Conservation (phyloP, 2,888 invertebrate genomes). For the Branchinecta sandiegonensis region DNA sequence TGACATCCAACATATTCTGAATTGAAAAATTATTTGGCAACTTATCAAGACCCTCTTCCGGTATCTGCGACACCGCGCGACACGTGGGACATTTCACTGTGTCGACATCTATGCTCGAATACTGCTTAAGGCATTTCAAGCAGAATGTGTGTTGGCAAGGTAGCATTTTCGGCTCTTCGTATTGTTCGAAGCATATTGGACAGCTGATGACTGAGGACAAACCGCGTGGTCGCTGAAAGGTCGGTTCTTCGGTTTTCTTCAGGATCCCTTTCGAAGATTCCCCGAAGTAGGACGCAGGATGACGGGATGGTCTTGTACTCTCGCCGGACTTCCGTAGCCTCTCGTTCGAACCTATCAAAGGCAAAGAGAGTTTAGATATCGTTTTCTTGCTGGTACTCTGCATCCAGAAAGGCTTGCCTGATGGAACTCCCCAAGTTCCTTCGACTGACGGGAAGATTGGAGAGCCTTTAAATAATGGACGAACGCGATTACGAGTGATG, state of each 20-base stretch:
- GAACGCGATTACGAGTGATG: too few relatives aligned
- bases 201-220: neutral
- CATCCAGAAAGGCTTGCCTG: too few relatives aligned
- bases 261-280: neutral
- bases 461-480: too few relatives aligned
- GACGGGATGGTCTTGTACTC: too few relatives aligned
- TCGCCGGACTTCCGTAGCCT: too few relatives aligned
- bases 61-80: neutral
- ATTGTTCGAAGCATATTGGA: constrained; percentile 2
- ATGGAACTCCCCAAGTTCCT: too few relatives aligned
- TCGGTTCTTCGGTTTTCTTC: neutral
- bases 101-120: neutral
- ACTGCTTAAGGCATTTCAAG: constrained; percentile 41
- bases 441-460: too few relatives aligned
- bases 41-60: neutral
- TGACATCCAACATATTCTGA: neutral
- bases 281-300: too few relatives aligned
- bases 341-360: too few relatives aligned
- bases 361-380: too few relatives aligned
- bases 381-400: too few relatives aligned
- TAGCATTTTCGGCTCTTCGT: constrained; percentile 30
- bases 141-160: constrained; percentile 55
- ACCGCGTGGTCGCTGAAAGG: too few relatives aligned
- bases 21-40: constrained; percentile 15
- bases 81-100: neutral